Evolutionary conservation across 2,797 vertebrate genomes (phyloP), one percentile per base, ranked within the genome.

Genomic region (Coilia nasus): DNA sequence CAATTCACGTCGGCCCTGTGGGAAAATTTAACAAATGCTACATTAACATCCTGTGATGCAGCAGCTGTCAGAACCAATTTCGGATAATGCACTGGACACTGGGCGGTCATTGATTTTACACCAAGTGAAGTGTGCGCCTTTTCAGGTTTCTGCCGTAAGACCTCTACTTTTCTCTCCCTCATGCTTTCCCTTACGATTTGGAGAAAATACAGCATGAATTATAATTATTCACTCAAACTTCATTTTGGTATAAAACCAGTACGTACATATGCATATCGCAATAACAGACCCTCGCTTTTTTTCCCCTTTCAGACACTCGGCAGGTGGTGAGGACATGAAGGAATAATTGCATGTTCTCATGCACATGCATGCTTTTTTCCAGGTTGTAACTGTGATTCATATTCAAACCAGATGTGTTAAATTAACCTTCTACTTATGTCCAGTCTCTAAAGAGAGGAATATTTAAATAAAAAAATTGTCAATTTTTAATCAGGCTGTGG

Each of bases 401-500:
- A 78, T 78, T 78, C 35, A 78, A 9, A 17, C 71, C 71, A 41
- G 41, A 44, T 21, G 71, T 78, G 31, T 78, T 44, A 7, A 78
- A 78, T 78, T 78, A 44, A 1, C 35, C 71, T 44, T 75, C 28
- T 35, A 19, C 64, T 75, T 78, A 78, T 78, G 17, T 75, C 15
- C 71, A 41, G 35, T 19, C 17, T 19, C 31, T 78, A n/a, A 41
- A 78, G 17, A 78, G 15, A 44, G 71, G 19, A 21, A 78, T n/a
- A 19, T 78, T 44, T 78, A 1, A 44, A 21, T 78, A 41, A 19
- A 78, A 35, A 35, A 31, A n/a, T n/a, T 31, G 3, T 35, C 19
- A 0, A 31, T 15, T 71, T 67, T 71, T 75, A 15, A 44, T 78
- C 71, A 44, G 71, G 19, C 85, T 46, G 85, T 85, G 41, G 82